Base-by-base conservation (phyloP, 2,113 vertebrate species). In the cattle (Bos taurus) region DNA sequence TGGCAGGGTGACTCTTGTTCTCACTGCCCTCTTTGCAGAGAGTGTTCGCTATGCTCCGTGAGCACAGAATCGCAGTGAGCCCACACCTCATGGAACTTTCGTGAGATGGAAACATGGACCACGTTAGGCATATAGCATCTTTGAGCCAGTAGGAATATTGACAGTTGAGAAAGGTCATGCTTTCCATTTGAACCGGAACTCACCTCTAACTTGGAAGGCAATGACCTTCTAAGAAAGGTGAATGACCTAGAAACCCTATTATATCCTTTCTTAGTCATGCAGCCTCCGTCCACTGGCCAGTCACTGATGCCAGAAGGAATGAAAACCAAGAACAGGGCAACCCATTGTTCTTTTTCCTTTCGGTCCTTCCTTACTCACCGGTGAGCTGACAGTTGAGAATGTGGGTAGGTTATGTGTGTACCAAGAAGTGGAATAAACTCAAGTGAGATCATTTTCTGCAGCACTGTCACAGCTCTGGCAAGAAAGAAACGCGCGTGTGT, bases 21-120 rank as follows among this genome's bases (percentile, higher is more conserved):
- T 9, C 13, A 2, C 12, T 4, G 14, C 50, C 17, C 4, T 15
- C 12, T 30, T 81, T 36, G 54, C 46, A 56, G 3, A 6, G 0
- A 19, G 3, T 2, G 12, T 19, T 94, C 40, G 12, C 16, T 13
- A 2, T 46, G 25, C 12, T 25, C 43, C 17, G 2, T 1, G 19
- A n/a, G 59, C 11, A 40, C 33, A 8, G n/a, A n/a, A 28, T 17
- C 23, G 19, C 16, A 1, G 7, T 33, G 21, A 26, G 8, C 33
- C 54, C 28, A 4, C 21, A 33, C 4, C 3, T 13, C 23, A n/a
- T 1, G 30, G 30, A 12, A 3, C 14, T 54, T 46, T 17, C 17
- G 5, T 64, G 64, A 83, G 64, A 25, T 6, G 10, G 25, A 85
- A n/a, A 81, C 7, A 2, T 28, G 50, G 5, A 21, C 6, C 2